Percentiles rank a stretch among this genome's conserved stretches.
These are phyloP conservation scores for Saccopteryx leptura DNA, from an alignment of 2,113 vertebrate species.

Conservation along the genomic window DNA sequence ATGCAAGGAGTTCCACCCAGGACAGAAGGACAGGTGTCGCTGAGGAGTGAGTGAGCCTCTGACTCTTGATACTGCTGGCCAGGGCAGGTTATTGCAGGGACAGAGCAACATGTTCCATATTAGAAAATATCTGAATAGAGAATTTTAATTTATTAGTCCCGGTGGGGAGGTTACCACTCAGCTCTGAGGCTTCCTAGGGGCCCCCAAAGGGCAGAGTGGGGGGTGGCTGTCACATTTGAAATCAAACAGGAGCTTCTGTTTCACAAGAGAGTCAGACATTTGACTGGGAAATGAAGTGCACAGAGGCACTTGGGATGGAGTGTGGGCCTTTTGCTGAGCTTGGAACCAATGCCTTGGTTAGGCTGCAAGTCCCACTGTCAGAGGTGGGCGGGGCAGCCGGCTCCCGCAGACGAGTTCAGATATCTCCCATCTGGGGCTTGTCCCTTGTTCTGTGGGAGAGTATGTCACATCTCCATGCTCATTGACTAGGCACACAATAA, in stretches of 20 bases:
- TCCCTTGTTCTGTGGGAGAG: not conserved
- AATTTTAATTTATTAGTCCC: not conserved
- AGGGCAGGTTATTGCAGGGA: not conserved
- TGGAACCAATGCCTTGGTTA: too few species aligned
- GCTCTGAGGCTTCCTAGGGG: not conserved
- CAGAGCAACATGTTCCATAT: not conserved
- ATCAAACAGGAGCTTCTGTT: not conserved
- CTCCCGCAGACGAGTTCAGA: not conserved
- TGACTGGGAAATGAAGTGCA: not conserved
- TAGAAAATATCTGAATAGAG: not conserved
- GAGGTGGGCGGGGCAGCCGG: not conserved
- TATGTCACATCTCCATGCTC: not conserved
- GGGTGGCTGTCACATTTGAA: not conserved
- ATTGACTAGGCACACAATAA: not conserved
- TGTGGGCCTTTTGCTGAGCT: not conserved
- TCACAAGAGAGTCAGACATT: not conserved
- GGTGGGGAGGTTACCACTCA: not conserved
- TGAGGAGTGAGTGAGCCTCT: not conserved
- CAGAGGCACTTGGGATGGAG: not conserved
- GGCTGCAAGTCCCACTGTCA: accelerated
- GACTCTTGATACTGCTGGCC: not conserved
- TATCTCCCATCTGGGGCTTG: not conserved
- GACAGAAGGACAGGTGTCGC: not conserved
- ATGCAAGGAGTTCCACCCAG: not conserved
- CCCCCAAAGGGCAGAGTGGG: not conserved